phyloP scores from a whole-genome alignment of 2,797 vertebrate species.

The Pseudocheirus occidentalis region DNA sequence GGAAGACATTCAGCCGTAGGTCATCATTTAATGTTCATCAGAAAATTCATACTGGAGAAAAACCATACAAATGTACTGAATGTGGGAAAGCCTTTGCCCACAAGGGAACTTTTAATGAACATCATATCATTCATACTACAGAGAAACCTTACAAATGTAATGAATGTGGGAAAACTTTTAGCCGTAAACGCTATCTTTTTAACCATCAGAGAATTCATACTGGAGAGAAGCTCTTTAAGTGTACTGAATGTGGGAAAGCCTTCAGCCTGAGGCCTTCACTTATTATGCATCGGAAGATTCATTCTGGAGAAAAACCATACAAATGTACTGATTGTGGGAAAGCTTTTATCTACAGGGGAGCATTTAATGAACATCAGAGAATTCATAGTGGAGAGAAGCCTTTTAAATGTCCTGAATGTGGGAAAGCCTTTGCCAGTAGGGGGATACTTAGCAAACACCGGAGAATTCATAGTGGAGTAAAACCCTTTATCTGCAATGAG shows the following conservation, averaged over 20 bases:
- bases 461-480: conserved; percentile 58
- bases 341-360: conserved; percentile 57
- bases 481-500: conserved; percentile 55
- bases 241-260: conserved; percentile 61
- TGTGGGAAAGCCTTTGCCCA: conserved; percentile 69
- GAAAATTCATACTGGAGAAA: conserved; percentile 47
- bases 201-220: conserved; percentile 71
- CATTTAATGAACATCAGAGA: conserved; percentile 61
- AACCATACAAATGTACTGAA: conserved; percentile 46
- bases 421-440: conserved; percentile 61
- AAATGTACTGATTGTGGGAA: conserved; percentile 68
- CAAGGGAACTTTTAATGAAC: conserved; percentile 55
- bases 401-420: conserved; percentile 63
- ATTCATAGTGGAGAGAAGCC: conserved; percentile 68
- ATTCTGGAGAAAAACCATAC: conserved; percentile 71
- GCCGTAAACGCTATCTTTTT: conserved; percentile 58
- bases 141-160: conserved; percentile 66
- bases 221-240: conserved; percentile 67
- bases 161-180: conserved; percentile 68
- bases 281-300: conserved; percentile 68
- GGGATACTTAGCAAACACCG: conserved; percentile 60
- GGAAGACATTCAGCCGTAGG: conserved; percentile 17
- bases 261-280: conserved; percentile 71
- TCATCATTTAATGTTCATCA: conserved; percentile 5
- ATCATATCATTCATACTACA: conserved; percentile 57